Evolutionary conservation across 2,113 vertebrate genomes (phyloP), one percentile per base, ranked within the genome.

Genomic region (Hirundichthys speculiger): DNA sequence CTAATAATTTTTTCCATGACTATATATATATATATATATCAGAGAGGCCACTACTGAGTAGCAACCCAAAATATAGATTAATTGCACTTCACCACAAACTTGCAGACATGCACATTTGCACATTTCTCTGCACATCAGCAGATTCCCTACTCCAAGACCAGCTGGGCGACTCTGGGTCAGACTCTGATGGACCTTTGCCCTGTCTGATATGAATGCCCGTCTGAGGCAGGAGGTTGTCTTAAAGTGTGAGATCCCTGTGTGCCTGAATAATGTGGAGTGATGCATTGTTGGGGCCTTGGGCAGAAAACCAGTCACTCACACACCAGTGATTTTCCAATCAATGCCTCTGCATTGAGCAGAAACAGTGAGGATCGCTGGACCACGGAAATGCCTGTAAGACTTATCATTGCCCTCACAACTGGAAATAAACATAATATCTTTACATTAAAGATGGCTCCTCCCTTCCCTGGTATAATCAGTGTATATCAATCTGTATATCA

Each of bases 241-340:
- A 67, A 63, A 61, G 50, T 71, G 79, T 69, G 51, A 65, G 76
- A 48, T 74, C 60, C 59, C 57, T 82, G 38, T 64, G 73, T 79
- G 77, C 64, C 75, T 53, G 78, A 69, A 59, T 76, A 66, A 65
- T 61, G 79, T 84, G 79, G 78, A 88, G 72, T 84, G 85, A 90
- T 87, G 83, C 85, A 89, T 82, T 60, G 85, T 75, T 81, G 73
- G 78, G 76, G 70, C 86, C 83, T 57, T 43, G 4, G 80, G 86
- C 69, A 74, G 70, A 65, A 77, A 79, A 88, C 78, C 86, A 83
- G 86, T 83, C 77, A 84, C 75, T 90, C 87, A 80, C 75, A 80
- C 64, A 69, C 75, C 75, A 73, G 73, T 80, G 67, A 55, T 81
- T 82, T 78, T 80, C 69, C 60, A 84, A 81, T 91, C 88, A 82